Evolutionary conservation across 2,888 invertebrate species (phyloP).

Genomic region (Tortricodes alternella): DNA sequence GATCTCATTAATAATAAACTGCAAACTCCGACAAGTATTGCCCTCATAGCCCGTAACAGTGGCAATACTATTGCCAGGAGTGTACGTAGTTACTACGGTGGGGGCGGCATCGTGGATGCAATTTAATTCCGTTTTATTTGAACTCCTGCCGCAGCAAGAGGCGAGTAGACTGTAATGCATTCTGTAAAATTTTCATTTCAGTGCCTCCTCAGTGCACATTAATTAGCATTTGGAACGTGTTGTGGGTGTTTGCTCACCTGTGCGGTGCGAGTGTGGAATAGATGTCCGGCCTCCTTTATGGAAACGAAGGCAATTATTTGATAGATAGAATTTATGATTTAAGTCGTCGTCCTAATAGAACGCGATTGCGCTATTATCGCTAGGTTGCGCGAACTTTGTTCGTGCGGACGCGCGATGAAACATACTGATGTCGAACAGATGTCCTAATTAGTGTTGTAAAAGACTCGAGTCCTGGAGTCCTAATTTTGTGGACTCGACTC

Average conservation of each 20-base stretch:
- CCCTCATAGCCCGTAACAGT: slow-evolving; percentile 52
- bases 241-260: slow-evolving; percentile 19
- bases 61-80: slow-evolving; percentile 47
- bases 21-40: slow-evolving; percentile 50
- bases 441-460: too few relatives aligned
- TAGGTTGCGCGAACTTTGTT: too few relatives aligned
- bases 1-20: slow-evolving; percentile 29
- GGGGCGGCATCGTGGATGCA: slow-evolving; percentile 39
- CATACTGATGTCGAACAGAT: too few relatives aligned
- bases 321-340: too few relatives aligned
- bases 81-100: slow-evolving; percentile 44
- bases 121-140: slow-evolving; percentile 64
- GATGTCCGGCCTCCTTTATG: background rate
- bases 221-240: slow-evolving; percentile 26
- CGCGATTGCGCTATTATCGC: too few relatives aligned
- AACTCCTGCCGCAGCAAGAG: slow-evolving; percentile 43
- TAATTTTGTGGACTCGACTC: too few relatives aligned
- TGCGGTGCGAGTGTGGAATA: background rate
- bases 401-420: too few relatives aligned
- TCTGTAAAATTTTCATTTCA: slow-evolving; percentile 29
- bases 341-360: too few relatives aligned
- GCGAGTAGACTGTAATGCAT: slow-evolving; percentile 46
- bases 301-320: background rate
- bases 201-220: slow-evolving; percentile 16
- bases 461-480: too few relatives aligned